These are phyloP conservation scores for Ardeotis arabs DNA, from an alignment of 2,113 vertebrate species.

Conservation along the genomic window DNA sequence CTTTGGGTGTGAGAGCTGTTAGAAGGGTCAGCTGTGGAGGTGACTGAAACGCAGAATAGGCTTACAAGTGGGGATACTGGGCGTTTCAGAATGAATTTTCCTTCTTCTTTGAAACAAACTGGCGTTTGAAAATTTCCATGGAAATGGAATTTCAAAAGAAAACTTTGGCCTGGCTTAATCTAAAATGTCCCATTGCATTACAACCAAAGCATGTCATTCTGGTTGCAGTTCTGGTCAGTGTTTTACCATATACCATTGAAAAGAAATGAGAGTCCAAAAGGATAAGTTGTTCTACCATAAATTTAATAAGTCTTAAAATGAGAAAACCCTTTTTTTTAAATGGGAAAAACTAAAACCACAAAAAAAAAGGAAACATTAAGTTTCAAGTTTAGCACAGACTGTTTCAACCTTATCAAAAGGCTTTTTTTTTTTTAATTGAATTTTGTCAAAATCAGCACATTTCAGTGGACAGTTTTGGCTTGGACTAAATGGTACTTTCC, in stretches of 20 bases:
- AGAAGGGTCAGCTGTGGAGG: background rate
- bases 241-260: background rate
- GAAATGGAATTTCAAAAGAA: background rate
- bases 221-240: background rate
- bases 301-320: background rate
- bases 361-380: background rate
- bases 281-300: background rate
- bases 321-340: background rate
- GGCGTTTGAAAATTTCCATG: background rate
- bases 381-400: background rate
- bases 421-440: background rate
- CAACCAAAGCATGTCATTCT: background rate
- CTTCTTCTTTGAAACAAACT: background rate
- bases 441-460: conserved; percentile 56
- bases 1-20: background rate
- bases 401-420: background rate
- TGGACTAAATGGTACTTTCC: conserved; percentile 15
- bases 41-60: background rate
- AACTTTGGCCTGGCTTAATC: background rate
- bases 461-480: conserved; percentile 34
- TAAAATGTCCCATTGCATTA: background rate
- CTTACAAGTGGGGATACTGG: background rate
- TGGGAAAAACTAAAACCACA: background rate
- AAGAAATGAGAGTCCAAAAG: background rate
- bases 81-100: background rate